phyloP scores from a whole-genome alignment of 2,797 vertebrate genomes.

The Pantherophis vulpinus region DNA sequence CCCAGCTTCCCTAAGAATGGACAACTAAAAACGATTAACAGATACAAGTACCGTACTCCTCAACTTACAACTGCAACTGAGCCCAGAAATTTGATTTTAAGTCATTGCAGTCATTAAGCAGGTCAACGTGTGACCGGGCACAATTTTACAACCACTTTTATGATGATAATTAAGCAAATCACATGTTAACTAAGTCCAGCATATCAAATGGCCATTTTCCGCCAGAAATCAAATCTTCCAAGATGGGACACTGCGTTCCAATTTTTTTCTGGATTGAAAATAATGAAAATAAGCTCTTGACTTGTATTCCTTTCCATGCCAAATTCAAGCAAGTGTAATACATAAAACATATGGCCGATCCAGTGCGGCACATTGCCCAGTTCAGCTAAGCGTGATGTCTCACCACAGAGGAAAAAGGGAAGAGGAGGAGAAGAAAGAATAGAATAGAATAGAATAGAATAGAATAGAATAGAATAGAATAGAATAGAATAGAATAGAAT shows the following conservation, averaged over 20 bases:
- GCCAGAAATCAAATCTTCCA: neutral
- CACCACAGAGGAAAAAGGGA: neutral
- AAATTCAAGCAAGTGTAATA: neutral
- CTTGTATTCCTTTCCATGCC: neutral
- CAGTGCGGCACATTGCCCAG: neutral
- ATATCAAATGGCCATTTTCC: neutral
- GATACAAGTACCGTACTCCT: neutral
- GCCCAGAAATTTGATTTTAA: no score
- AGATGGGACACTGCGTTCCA: neutral
- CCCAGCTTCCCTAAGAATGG: neutral
- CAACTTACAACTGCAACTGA: neutral
- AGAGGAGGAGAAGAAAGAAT: neutral
- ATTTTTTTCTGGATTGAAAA: neutral
- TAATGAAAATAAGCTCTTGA: neutral
- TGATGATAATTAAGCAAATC: no score
- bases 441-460: no score
- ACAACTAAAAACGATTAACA: accelerated
- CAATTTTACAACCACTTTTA: no score
- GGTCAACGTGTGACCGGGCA: no score
- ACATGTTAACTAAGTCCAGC: no score
- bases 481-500: no score
- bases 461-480: no score
- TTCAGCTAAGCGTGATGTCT: neutral
- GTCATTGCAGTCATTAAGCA: no score
- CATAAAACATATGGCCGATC: neutral